phyloP scores from a whole-genome alignment of 2,113 vertebrate genomes.

The Cacatua alba region DNA sequence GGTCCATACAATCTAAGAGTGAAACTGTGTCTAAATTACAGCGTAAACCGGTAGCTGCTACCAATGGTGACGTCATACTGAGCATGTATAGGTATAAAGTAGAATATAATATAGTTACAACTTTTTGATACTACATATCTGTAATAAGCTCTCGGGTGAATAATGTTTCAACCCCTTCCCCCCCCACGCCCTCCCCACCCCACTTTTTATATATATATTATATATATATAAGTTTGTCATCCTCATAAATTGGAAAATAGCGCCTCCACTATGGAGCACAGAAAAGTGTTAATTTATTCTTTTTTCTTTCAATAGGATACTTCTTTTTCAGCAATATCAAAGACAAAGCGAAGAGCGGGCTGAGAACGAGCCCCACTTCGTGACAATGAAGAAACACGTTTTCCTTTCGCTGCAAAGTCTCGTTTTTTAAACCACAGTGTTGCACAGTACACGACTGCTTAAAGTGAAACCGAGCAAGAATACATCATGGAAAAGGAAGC shows the following conservation, averaged over 20 bases:
- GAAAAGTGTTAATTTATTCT: conserved; percentile 65
- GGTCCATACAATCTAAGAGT: conserved; percentile 59
- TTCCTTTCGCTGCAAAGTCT: conserved; percentile 53
- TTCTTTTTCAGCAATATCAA: conserved; percentile 88
- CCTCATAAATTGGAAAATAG: conserved; percentile 61
- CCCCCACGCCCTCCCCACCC: too few relatives aligned
- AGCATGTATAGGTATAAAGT: conserved; percentile 57
- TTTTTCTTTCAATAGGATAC: conserved; percentile 86
- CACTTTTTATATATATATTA: conserved; percentile 62
- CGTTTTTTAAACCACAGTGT: conserved; percentile 64
- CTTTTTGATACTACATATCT: conserved; percentile 53
- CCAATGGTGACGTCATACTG: conserved; percentile 60
- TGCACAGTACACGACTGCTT: conserved; percentile 60
- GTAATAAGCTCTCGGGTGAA: too few relatives aligned
- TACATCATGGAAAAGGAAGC: conserved; percentile 42
- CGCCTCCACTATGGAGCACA: not conserved
- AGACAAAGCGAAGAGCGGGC: conserved; percentile 82
- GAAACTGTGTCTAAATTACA: conserved; percentile 65
- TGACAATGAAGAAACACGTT: conserved; percentile 67
- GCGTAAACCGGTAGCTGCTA: conserved; percentile 55
- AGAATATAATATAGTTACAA: conserved; percentile 60
- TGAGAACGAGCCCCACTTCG: conserved; percentile 69
- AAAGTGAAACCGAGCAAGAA: conserved; percentile 58
- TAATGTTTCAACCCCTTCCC: too few relatives aligned
- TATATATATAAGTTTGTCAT: conserved; percentile 60